Base-by-base conservation (phyloP, 2,797 vertebrate genomes). In the Hemitrygon akajei region DNA sequence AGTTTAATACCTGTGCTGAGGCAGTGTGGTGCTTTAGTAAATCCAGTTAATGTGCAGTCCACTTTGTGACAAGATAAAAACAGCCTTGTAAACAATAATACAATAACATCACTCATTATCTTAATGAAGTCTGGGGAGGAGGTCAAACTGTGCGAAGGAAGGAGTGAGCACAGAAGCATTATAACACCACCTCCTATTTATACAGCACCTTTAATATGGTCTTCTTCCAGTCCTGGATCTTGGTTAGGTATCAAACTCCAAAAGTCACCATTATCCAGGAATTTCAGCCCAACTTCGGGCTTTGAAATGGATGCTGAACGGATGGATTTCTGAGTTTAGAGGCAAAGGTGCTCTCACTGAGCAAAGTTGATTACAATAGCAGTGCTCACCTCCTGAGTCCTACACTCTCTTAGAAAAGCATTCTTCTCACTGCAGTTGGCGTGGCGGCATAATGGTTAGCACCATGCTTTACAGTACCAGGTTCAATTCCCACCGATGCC, bases 41-140 rank as follows among this genome's bases (percentile, higher is more conserved):
- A 92, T 75, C 69, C 40, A 56, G 40, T 93, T 93, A 93, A 93
- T 75, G 27, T 56, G 22, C 91, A 93, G 71, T 93, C 91, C 34
- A 40, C 27, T 14, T 6, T 56, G 73, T 93, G 71, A n/a, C 91
- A 93, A 47, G 71, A 76, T 76, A 58, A 12, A 76, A 76, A 76
- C 40, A 1, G 71, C 40, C 30, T 40, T 75, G 27, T 76, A 93
- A 93, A 93, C 40, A 75, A 56, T 25, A 93, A 69, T 1, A 1
- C 63, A 16, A 34, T 30, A 87, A 34, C 69, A 11, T 47, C 86
- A 20, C 34, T 37, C n/a, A 37, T 69, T 37, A 89, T 34, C 86
- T 89, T 89, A 34, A 86, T 60, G 30, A 22, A 89, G 9, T 25
- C n/a, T 69, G 86, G 69, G 22, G n/a, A 22, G 3, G 86, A 89